These are phyloP conservation scores for Laticauda colubrina DNA, from an alignment of 2,113 vertebrate species.

Conservation along the genomic window DNA sequence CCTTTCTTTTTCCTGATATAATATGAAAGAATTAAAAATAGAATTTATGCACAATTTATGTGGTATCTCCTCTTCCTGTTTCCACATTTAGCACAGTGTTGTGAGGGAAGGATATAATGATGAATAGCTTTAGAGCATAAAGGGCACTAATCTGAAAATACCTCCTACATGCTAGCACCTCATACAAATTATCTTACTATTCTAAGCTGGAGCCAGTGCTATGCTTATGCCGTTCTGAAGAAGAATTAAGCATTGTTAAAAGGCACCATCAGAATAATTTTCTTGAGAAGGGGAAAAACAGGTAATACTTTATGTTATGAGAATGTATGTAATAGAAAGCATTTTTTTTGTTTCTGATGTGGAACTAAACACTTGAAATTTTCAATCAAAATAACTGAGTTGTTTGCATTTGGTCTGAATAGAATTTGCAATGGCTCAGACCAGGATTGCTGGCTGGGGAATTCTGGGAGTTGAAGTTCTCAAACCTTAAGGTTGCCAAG, in stretches of 20 bases:
- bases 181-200: not conserved
- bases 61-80: not conserved
- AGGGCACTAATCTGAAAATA: not conserved
- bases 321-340: not conserved
- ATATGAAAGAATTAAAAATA: not conserved
- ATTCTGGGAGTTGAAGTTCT: not conserved
- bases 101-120: not conserved
- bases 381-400: not conserved
- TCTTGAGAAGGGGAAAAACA: not conserved
- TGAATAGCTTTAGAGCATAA: not conserved
- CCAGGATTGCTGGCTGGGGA: not conserved
- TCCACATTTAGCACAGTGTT: not conserved
- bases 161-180: not conserved
- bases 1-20: not conserved
- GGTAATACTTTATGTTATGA: not conserved
- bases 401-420: not conserved
- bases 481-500: not conserved
- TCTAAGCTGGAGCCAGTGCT: not conserved
- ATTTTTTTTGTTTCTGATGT: not conserved
- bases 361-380: not conserved
- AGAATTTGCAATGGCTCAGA: not conserved
- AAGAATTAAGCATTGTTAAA: not conserved
- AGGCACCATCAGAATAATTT: not conserved
- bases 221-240: not conserved
- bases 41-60: not conserved